Conservation (phyloP, 2,113 vertebrate genomes). For the Bagarius yarrelli region DNA sequence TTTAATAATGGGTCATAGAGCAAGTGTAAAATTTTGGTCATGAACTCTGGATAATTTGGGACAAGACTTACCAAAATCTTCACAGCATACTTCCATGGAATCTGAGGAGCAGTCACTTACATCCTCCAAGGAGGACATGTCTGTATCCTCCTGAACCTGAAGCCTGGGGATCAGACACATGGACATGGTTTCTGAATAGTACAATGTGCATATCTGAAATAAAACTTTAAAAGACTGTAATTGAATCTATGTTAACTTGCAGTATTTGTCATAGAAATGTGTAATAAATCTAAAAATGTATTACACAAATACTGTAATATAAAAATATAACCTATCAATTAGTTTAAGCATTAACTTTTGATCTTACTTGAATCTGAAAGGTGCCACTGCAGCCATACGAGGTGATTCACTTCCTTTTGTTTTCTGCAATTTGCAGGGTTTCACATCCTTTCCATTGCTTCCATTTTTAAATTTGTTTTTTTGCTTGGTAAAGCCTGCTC, state of each 20-base stretch:
- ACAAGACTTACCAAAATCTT: slow-evolving; percentile 67
- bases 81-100: slow-evolving; percentile 74
- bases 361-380: slow-evolving; percentile 73
- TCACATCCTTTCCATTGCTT: slow-evolving; percentile 39
- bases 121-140: slow-evolving; percentile 63
- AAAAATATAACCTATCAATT: neutral
- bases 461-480: slow-evolving; percentile 34
- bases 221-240: neutral
- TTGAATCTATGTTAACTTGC: neutral
- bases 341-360: neutral
- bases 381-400: slow-evolving; percentile 69
- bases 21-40: slow-evolving; percentile 30
- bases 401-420: slow-evolving; percentile 55
- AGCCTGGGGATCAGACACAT: slow-evolving; percentile 55
- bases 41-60: slow-evolving; percentile 17
- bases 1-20: slow-evolving; percentile 33
- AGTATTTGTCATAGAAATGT: neutral
- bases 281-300: neutral
- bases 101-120: slow-evolving; percentile 74
- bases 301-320: neutral
- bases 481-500: slow-evolving; percentile 6
- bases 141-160: slow-evolving; percentile 61
- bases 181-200: neutral
- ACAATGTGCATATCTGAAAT: neutral
- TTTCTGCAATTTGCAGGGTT: slow-evolving; percentile 41